These are phyloP conservation scores for Monodelphis domestica DNA, from an alignment of 2,797 vertebrate genomes.

Conservation along the genomic window DNA sequence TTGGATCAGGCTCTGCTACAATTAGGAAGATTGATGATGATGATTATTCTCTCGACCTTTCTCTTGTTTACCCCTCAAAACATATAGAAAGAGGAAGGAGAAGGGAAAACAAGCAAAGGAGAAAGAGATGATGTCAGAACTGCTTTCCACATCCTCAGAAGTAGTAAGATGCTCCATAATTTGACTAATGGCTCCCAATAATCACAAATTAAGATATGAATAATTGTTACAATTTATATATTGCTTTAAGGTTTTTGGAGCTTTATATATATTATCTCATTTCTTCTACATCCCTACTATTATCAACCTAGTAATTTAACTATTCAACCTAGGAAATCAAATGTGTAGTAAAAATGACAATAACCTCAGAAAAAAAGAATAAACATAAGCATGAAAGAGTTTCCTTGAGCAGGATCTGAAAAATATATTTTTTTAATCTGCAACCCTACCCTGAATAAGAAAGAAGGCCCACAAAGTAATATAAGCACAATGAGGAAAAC, in stretches of 20 bases:
- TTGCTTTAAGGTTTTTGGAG: background rate
- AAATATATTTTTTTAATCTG: conserved; percentile 29
- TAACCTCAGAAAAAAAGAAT: conserved; percentile 29
- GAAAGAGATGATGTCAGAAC: background rate
- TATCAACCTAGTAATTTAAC: conserved; percentile 19
- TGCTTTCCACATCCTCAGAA: conserved; percentile 36
- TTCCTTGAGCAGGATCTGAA: conserved; percentile 19
- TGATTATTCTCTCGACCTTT: background rate
- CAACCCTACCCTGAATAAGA: background rate
- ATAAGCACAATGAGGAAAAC: background rate
- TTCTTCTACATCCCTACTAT: background rate
- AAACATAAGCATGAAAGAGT: conserved; percentile 15
- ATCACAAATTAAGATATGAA: background rate
- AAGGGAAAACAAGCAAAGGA: background rate
- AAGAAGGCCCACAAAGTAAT: conserved; percentile 2
- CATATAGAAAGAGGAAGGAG: background rate
- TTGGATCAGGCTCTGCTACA: background rate
- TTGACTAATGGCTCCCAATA: background rate
- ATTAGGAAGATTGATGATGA: background rate
- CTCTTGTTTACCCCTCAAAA: background rate
- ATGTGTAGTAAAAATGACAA: conserved; percentile 33
- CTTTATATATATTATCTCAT: background rate
- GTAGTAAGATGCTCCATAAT: conserved; percentile 6
- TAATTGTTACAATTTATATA: background rate
- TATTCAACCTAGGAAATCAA: conserved; percentile 47